Evolutionary conservation across 35 echinoderm and acorn worm species (phyloP).

Genomic region (Stichopus chloronotus): DNA sequence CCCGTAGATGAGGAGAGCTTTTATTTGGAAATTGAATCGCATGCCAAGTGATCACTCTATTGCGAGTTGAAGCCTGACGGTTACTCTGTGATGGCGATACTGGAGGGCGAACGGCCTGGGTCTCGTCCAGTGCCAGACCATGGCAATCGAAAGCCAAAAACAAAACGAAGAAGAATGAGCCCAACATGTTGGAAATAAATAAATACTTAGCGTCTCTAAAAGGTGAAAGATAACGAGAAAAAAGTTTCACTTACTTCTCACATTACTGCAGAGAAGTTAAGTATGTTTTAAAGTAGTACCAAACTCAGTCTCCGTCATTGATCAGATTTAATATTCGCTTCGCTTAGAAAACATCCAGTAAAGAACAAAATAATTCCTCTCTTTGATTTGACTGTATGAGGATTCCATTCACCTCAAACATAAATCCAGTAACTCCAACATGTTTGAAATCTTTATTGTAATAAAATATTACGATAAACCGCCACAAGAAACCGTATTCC

Average conservation of each 20-base stretch:
- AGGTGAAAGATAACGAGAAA: not conserved
- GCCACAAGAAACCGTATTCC: not conserved
- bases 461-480: not conserved
- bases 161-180: not conserved
- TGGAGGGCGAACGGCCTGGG: not conserved
- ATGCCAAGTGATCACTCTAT: slow-evolving; percentile 24
- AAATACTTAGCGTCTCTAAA: not conserved
- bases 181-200: not conserved
- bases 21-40: slow-evolving; percentile 41
- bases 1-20: not conserved
- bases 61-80: not conserved
- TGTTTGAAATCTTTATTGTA: not conserved
- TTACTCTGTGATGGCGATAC: not conserved
- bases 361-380: not conserved
- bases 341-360: not conserved
- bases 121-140: not conserved
- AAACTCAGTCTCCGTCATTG: not conserved
- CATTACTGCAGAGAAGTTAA: not conserved
- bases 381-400: not conserved
- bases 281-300: not conserved
- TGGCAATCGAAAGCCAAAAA: not conserved
- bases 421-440: not conserved
- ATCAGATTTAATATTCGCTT: not conserved
- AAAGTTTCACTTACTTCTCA: not conserved
- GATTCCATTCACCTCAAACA: not conserved